These are phyloP conservation scores for Botia almorhae DNA, from an alignment of 2,797 vertebrate genomes.

Conservation along the genomic window DNA sequence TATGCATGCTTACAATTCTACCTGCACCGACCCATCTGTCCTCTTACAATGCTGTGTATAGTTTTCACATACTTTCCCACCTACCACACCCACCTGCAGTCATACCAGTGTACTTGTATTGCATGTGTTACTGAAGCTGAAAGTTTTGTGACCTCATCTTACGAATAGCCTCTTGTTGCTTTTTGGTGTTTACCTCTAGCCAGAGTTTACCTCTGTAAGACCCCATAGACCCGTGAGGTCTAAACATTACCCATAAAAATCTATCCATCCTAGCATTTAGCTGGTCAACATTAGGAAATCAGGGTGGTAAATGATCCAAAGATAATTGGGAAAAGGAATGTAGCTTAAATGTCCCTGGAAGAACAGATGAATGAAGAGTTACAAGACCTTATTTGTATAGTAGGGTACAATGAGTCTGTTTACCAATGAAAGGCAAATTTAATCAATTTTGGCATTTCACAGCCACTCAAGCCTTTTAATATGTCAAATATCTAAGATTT, in stretches of 20 bases:
- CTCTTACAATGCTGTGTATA: background rate
- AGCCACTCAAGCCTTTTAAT: background rate
- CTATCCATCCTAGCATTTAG: background rate
- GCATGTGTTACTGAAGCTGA: conserved; percentile 11
- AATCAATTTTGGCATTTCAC: background rate
- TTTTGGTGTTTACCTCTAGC: background rate
- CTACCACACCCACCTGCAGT: background rate
- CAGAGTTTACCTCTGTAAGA: background rate
- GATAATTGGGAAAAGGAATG: background rate
- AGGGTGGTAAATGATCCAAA: background rate
- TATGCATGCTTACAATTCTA: background rate
- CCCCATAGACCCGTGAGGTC: background rate
- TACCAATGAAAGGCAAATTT: background rate
- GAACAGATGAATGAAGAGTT: background rate
- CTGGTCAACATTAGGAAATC: background rate
- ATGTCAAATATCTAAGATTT: no score
- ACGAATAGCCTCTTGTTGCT: background rate
- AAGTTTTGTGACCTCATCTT: conserved; percentile 14
- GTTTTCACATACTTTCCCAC: conserved; percentile 1
- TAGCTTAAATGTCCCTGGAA: background rate
- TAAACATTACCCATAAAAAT: conserved; percentile 8
- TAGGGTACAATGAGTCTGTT: background rate
- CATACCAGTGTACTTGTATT: conserved; percentile 1
- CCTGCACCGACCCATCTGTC: background rate
- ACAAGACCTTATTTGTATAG: background rate